These are phyloP conservation scores for Carposina sasakii DNA, from an alignment of 1,140 invertebrate species.

Conservation along the genomic window DNA sequence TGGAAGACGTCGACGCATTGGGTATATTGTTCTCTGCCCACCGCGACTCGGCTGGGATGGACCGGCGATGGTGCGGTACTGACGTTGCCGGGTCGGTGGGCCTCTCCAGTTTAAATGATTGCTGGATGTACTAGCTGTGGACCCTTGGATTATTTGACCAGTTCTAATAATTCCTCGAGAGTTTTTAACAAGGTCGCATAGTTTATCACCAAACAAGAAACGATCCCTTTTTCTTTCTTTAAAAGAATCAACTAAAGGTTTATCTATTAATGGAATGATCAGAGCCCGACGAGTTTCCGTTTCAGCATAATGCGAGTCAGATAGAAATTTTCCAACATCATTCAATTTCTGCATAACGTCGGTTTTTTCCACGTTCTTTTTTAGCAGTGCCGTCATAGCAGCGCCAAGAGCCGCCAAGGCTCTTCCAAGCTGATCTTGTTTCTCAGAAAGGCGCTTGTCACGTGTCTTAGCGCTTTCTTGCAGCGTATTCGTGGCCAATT, in stretches of 20 bases:
- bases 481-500: too few species aligned
- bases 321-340: constrained; percentile 9
- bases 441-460: constrained; percentile 10
- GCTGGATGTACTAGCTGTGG: too few species aligned
- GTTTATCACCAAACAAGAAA: constrained; percentile 12
- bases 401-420: constrained; percentile 5
- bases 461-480: too few species aligned
- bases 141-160: too few species aligned
- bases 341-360: constrained; percentile 6
- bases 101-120: too few species aligned
- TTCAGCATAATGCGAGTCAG: constrained; percentile 13
- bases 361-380: constrained; percentile 2
- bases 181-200: constrained; percentile 11
- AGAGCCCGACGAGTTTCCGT: constrained; percentile 10
- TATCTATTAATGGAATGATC: constrained; percentile 13
- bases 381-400: constrained; percentile 8
- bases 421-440: constrained; percentile 14
- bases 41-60: too few species aligned
- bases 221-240: constrained; percentile 15
- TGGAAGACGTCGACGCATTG: too few species aligned
- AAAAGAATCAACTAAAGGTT: constrained; percentile 1
- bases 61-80: too few species aligned
- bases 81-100: too few species aligned
- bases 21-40: too few species aligned
- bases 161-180: too few species aligned